Evolutionary conservation across 1,140 invertebrate species (phyloP).

Genomic region (Drosophila ficusphila): DNA sequence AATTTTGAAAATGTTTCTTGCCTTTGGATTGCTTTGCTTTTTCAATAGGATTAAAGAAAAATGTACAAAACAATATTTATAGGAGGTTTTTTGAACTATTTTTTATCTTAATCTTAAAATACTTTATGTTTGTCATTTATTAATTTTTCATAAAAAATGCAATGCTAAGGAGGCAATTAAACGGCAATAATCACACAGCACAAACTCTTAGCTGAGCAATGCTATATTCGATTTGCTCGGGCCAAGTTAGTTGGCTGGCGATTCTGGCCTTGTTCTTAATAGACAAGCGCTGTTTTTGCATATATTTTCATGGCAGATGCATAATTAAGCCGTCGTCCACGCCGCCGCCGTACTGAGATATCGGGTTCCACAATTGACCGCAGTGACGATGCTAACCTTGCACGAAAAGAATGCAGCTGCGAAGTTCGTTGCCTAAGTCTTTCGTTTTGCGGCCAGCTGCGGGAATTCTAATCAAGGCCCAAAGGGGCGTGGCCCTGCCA

Average conservation of each 20-base stretch:
- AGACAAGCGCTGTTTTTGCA: conserved; percentile 63
- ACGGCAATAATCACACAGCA: conserved; percentile 22
- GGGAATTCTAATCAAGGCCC: conserved; percentile 53
- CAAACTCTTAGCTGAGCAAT: conserved; percentile 5
- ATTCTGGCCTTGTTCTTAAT: conserved; percentile 77
- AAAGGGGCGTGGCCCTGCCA: conserved; percentile 37
- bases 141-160: too few relatives aligned
- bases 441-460: conserved; percentile 42
- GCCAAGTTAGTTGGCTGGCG: conserved; percentile 17
- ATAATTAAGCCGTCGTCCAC: conserved; percentile 59
- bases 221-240: conserved; percentile 6
- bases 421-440: conserved; percentile 74
- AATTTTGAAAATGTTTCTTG: too few relatives aligned
- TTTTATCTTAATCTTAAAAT: background rate
- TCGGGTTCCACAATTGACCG: conserved; percentile 64
- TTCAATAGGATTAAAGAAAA: too few relatives aligned
- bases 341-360: conserved; percentile 32
- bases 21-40: too few relatives aligned
- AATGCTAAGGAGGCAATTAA: conserved; percentile 6
- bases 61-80: too few relatives aligned
- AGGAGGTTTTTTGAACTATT: too few relatives aligned
- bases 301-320: conserved; percentile 46
- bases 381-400: conserved; percentile 61
- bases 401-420: conserved; percentile 60
- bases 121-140: background rate